Percentiles rank a stretch among this genome's conserved stretches.
Conservation (phyloP, 2,888 invertebrate species). For the Eristalinus sepulchralis region DNA sequence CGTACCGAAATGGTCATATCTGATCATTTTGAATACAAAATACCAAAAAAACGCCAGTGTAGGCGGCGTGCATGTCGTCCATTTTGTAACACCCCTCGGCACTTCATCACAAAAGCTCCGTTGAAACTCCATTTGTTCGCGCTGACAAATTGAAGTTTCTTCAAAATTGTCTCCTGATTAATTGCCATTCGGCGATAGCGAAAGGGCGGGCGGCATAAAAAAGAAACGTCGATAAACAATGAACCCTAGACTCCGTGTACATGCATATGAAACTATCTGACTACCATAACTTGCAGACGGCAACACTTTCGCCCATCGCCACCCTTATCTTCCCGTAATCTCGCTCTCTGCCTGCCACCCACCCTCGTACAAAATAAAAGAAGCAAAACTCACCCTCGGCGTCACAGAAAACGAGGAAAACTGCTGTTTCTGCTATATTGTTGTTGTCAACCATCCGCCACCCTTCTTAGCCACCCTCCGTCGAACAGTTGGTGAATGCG, state of each 20-base stretch:
- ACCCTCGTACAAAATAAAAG: background rate
- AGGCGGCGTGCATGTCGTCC: background rate
- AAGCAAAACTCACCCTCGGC: background rate
- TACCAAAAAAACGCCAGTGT: background rate
- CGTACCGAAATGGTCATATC: background rate
- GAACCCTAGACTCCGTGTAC: background rate
- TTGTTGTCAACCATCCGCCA: slow-evolving; percentile 53
- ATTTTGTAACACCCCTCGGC: background rate
- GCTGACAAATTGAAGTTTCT: background rate
- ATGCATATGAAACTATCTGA: background rate
- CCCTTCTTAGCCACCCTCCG: slow-evolving; percentile 27
- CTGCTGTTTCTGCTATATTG: slow-evolving; percentile 58
- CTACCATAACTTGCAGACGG: slow-evolving; percentile 20
- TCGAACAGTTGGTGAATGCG: slow-evolving; percentile 47
- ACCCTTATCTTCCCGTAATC: slow-evolving; percentile 19
- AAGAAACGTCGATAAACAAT: background rate
- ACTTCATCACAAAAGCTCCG: too few species aligned
- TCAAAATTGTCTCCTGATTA: background rate
- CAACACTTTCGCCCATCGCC: slow-evolving; percentile 42
- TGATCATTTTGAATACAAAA: background rate
- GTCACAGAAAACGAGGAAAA: slow-evolving; percentile 36
- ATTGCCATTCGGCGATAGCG: background rate
- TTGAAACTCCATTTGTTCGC: background rate
- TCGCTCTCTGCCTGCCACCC: slow-evolving; percentile 3
- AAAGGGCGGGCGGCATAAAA: background rate